phyloP scores from a whole-genome alignment of 2,113 vertebrate species.

The Clarias macrocephalus region DNA sequence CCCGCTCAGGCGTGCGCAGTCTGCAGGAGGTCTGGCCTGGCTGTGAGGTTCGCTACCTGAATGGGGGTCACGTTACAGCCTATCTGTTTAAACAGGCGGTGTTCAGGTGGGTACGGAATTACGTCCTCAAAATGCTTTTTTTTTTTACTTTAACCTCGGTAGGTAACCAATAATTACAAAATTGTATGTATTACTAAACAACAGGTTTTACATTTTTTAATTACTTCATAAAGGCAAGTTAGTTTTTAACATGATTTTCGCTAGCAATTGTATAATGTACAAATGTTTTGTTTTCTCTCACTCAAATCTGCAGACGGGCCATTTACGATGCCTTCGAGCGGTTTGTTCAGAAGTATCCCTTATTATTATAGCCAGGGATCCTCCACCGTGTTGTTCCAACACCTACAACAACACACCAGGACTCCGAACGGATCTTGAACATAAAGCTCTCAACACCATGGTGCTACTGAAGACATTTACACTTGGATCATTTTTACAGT shows the following conservation, averaged over 20 bases:
- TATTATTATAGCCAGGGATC: conserved; percentile 46
- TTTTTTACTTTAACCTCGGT: neutral
- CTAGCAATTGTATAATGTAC: neutral
- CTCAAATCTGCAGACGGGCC: conserved; percentile 76
- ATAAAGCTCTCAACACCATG: conserved; percentile 4
- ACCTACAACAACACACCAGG: neutral
- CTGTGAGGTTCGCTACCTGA: conserved; percentile 92
- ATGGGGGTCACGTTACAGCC: conserved; percentile 93
- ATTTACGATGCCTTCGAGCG: conserved; percentile 94
- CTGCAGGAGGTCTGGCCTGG: conserved; percentile 96
- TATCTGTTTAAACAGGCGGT: conserved; percentile 97
- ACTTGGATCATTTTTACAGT: neutral
- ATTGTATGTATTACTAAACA: neutral
- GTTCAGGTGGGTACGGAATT: conserved; percentile 79
- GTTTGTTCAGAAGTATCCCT: conserved; percentile 86
- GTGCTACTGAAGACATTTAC: conserved; percentile 39
- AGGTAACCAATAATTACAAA: neutral
- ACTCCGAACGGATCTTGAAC: neutral
- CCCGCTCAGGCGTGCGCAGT: conserved; percentile 91
- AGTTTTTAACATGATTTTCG: neutral
- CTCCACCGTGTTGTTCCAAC: neutral
- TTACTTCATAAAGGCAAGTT: neutral
- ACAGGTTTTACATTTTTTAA: neutral
- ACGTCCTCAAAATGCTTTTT: neutral
- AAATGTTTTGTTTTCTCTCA: neutral